phyloP scores from a whole-genome alignment of 30 jellyfish, hydroid and myxozoan species.

The Aurelia aurita complex sp. Pacific region DNA sequence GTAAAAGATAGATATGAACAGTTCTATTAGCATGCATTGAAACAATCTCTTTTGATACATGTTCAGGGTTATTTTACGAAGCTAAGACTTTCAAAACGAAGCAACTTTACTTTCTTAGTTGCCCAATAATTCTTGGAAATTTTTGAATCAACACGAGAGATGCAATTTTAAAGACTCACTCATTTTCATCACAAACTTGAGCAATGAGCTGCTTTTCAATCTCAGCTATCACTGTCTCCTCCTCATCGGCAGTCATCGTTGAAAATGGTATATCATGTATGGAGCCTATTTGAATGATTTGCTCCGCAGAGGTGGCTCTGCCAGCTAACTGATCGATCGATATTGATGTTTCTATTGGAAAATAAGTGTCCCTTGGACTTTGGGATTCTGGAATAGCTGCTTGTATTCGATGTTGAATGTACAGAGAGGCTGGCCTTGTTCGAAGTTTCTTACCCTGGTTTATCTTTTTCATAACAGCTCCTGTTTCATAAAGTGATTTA shows the following conservation, averaged over 20 bases:
- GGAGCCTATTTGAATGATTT: constrained; percentile 34
- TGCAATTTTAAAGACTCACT: constrained; percentile 17
- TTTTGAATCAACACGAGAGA: not conserved
- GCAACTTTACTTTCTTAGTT: not conserved
- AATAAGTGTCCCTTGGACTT: constrained; percentile 8
- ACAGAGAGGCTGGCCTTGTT: constrained; percentile 53
- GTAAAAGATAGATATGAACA: no score
- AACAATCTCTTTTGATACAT: no score
- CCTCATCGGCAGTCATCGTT: constrained; percentile 47
- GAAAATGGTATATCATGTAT: constrained; percentile 41
- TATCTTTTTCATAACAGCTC: constrained; percentile 15
- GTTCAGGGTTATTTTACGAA: no score
- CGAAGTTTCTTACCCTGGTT: constrained; percentile 11
- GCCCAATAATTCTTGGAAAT: not conserved
- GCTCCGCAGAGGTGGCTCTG: constrained; percentile 1
- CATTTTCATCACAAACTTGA: constrained; percentile 63
- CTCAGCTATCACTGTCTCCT: constrained; percentile 54
- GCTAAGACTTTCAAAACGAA: not conserved
- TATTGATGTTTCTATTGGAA: not conserved
- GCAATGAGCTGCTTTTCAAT: constrained; percentile 53
- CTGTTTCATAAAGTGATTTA: constrained; percentile 53
- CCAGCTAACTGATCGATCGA: not conserved
- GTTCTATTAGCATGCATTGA: no score
- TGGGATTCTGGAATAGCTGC: constrained; percentile 48
- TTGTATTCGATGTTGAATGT: constrained; percentile 47